Evolutionary conservation across 2,797 vertebrate genomes (phyloP).

Genomic region (Vireo griseus): DNA sequence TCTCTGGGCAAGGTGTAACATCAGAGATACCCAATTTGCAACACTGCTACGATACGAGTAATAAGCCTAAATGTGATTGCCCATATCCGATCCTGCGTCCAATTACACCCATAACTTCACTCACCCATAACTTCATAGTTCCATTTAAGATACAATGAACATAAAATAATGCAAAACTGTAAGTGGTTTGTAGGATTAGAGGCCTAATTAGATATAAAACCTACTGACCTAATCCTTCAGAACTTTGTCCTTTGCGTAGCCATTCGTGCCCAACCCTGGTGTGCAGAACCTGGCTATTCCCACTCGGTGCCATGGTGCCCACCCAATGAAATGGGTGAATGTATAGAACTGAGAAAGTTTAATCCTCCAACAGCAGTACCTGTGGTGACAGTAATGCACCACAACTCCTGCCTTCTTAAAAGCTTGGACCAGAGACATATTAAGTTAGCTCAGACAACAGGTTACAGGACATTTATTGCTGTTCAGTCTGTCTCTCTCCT

Average conservation of each 20-base stretch:
- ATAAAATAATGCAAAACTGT: neutral
- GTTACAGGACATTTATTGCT: neutral
- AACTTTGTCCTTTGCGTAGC: neutral
- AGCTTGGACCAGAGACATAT: neutral
- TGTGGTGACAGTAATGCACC: neutral
- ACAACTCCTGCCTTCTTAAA: neutral
- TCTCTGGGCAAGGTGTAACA: neutral
- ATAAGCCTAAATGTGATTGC: neutral
- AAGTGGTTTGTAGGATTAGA: neutral
- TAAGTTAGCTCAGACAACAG: neutral
- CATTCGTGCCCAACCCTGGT: accelerated
- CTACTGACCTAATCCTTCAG: neutral
- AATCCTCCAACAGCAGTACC: neutral
- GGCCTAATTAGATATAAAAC: neutral
- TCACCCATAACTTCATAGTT: neutral
- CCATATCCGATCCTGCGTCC: neutral
- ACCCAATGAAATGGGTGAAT: accelerated
- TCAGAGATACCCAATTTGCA: neutral
- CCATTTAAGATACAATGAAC: neutral
- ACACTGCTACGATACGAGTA: neutral
- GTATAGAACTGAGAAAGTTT: neutral
- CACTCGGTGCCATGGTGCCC: accelerated
- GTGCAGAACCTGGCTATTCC: neutral
- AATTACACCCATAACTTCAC: neutral
- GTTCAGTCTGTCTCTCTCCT: neutral